Base-by-base conservation (phyloP, 2,113 vertebrate species). In the Climacteris rufus region DNA sequence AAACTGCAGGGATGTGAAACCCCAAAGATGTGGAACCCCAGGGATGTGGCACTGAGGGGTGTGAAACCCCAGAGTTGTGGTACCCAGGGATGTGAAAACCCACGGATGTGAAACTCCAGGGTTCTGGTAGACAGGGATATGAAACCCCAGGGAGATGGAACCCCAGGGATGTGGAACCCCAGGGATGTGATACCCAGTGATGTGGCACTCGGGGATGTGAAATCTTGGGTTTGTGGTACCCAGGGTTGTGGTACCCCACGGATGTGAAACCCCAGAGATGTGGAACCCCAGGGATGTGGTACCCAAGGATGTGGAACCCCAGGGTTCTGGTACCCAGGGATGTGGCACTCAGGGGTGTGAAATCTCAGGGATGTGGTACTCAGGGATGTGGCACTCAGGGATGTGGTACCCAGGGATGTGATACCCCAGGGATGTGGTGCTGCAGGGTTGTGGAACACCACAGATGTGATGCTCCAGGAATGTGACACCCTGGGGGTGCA, bases 1-100 rank as follows among this genome's bases (percentile, higher is more conserved):
- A 4, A 6, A 2, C 11, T 31, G 37, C 16, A 12, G 13, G 1
- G 18, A 4, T 70, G 37, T 8, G 5, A 8, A 23, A 2, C 19
- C 45, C 40, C 40, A 42, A 19, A 11, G 54, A 24, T 42, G 23
- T 7, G 12, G 4, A 7, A 2, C 11, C 37, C 45, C 16, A 12
- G 13, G 9, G 25, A n/a, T 30, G 31, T 2, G 3, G 9, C 8
- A 3, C 4, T 11, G 5, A 2, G 39, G n/a, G 45, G 3, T 35
- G 28, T 3, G 3, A 7, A 4, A 15, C 16, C 44, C 28, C 42
- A 24, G 33, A 11, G 33, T 5, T 9, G 15, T 2, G 11, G 10
- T 6, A 12, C 18, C 33, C 4, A 8, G 30, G 44, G 30, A 28
- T 22, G 8, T 5, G 4, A 10, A 6, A 11, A 20, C 42, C 56